A percentile compares a stretch with the other conserved stretches of the same genome.
These are phyloP conservation scores for Ornithorhynchus anatinus DNA, from an alignment of 2,113 vertebrate genomes.

Conservation along the genomic window DNA sequence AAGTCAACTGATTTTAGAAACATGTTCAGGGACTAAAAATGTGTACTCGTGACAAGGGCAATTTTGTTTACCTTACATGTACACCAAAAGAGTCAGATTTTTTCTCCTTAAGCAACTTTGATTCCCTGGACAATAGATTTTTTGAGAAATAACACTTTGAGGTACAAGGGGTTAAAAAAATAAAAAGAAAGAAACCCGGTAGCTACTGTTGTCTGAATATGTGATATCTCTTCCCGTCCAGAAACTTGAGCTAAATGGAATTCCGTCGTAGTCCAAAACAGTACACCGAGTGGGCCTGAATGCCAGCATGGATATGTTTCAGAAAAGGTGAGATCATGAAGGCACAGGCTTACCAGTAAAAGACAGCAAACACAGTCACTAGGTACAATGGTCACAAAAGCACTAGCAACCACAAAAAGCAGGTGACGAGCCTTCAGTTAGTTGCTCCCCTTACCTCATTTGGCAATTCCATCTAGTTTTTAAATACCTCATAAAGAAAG, in stretches of 20 bases:
- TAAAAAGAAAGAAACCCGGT: conserved; percentile 36
- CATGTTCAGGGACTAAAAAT: conserved; percentile 13
- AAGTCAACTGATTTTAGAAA: neutral
- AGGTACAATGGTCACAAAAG: conserved; percentile 57
- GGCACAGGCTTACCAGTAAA: conserved; percentile 64
- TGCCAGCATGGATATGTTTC: conserved; percentile 48
- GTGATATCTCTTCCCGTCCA: conserved; percentile 46
- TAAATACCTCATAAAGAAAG: conserved; percentile 58
- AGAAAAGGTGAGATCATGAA: conserved; percentile 61
- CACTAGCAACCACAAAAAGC: conserved; percentile 45
- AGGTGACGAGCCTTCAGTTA: conserved; percentile 33
- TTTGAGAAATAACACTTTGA: conserved; percentile 37
- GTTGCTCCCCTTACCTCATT: conserved; percentile 34
- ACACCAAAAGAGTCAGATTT: neutral
- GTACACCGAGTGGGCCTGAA: conserved; percentile 40
- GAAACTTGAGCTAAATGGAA: conserved; percentile 36
- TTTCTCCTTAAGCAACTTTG: conserved; percentile 29
- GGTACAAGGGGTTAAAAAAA: too few relatives aligned
- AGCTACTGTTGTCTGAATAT: conserved; percentile 43
- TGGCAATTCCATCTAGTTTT: conserved; percentile 56
- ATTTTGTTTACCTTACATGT: conserved; percentile 8
- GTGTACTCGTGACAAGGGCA: conserved; percentile 10
- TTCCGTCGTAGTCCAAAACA: conserved; percentile 34
- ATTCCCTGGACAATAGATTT: conserved; percentile 21
- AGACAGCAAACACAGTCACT: conserved; percentile 51